Conservation (phyloP, 1,140 invertebrate species). For the Agrilus planipennis region DNA sequence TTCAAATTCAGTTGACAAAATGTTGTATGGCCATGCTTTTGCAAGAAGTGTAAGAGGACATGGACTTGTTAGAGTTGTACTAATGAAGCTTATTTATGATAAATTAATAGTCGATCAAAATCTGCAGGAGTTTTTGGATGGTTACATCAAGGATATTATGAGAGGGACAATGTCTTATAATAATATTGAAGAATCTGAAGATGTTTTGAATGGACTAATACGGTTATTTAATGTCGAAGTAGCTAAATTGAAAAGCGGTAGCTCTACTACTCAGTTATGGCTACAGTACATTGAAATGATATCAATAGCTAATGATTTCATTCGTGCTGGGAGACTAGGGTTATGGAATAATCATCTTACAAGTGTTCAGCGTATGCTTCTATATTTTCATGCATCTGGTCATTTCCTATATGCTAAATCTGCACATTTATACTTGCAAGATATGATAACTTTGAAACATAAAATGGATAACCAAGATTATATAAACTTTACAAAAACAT, state of each 20-base stretch:
- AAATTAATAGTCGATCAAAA: not conserved
- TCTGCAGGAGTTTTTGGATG: too few relatives aligned
- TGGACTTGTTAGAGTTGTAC: conserved; percentile 6
- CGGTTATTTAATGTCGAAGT: conserved; percentile 22
- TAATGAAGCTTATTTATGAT: conserved; percentile 8
- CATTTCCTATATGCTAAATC: conserved; percentile 14
- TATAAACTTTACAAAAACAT: conserved; percentile 11
- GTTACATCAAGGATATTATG: too few relatives aligned
- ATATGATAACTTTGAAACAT: not conserved
- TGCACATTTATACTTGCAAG: not conserved
- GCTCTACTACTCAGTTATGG: conserved; percentile 27
- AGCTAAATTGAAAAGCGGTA: conserved; percentile 7
- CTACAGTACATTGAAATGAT: conserved; percentile 31
- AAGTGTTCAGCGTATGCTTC: too few relatives aligned
- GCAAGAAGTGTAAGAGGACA: conserved; percentile 23
- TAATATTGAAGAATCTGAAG: too few relatives aligned
- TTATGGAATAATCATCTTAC: conserved; percentile 13
- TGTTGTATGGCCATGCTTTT: conserved; percentile 32
- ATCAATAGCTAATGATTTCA: conserved; percentile 22
- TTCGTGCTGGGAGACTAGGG: conserved; percentile 6
- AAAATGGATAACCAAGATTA: conserved; percentile 1
- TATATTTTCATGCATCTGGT: conserved; percentile 33
- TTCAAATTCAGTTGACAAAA: conserved; percentile 12
- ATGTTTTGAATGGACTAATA: conserved; percentile 1
- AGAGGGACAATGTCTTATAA: too few relatives aligned